Percentiles rank a stretch among this genome's conserved stretches.
These are phyloP conservation scores for Cepaea nemoralis DNA, from an alignment of 1,140 invertebrate genomes.

Conservation along the genomic window DNA sequence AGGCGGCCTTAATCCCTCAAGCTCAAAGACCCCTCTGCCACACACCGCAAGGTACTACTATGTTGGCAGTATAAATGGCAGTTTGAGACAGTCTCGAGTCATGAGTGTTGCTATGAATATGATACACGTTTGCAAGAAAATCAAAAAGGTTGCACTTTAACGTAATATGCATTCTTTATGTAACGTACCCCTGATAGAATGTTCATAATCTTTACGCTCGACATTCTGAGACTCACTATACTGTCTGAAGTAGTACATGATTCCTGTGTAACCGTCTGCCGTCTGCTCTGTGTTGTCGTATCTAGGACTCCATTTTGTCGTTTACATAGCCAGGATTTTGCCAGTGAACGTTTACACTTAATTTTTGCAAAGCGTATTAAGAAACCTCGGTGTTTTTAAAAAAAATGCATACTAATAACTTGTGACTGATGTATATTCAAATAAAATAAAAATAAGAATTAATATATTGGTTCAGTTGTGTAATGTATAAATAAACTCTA, in stretches of 20 bases:
- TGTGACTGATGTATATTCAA: neutral
- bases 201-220: slow-evolving; percentile 3
- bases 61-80: no score
- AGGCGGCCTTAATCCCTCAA: no score
- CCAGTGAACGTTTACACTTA: neutral
- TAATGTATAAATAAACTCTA: no score
- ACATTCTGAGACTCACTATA: neutral
- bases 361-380: no score
- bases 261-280: neutral
- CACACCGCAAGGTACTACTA: no score
- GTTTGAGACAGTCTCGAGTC: no score
- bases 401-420: neutral
- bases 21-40: no score
- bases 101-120: no score
- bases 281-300: neutral
- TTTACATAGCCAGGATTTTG: neutral
- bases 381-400: neutral
- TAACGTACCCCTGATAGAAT: neutral
- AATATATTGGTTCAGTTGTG: neutral
- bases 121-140: no score
- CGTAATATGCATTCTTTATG: no score
- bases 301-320: neutral
- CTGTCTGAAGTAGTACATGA: slow-evolving; percentile 26
- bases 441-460: neutral
- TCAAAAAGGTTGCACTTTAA: no score